Evolutionary conservation across 2,888 invertebrate species (phyloP), one percentile per base, ranked within the genome.

Genomic region (Cremastinae sp.): DNA sequence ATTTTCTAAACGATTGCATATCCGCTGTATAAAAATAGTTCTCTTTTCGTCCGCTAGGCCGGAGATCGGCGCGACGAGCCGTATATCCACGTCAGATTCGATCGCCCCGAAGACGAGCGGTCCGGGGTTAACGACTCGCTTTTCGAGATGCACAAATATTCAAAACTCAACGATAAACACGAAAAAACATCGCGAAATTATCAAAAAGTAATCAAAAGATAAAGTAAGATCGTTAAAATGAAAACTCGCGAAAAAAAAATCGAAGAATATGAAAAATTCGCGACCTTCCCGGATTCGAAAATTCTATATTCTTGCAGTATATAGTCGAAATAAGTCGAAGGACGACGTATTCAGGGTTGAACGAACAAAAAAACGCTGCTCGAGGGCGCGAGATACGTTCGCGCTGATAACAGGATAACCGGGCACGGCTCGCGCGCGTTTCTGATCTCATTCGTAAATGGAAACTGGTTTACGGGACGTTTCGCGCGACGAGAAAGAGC

Each of bases 1-100:
- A 86, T 88, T 88, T 87, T 88, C 87, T 87, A 86, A 87, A 87
- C 85, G 84, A 85, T 84, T 83, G 84, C 85, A 84, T 87, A 66
- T 84, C 85, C 70, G 62, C 20, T 62, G 70, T 53, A 38, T 69
- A 51, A 45, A 62, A 54, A 54, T 70, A 28, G 43, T 70, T 70
- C 61, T 12, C 12, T 53, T 59, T 22, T 22, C 73, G 53, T 41
- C 47, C 61, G 64, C 47, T 54, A 47, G 43, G 53, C 51, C 34
- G 43, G 68, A 53, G 69, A 45, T 62, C 62, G 56, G 34, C 56
- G 36, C 65, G 65, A 10, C 73, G 61, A 68, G 68, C 54, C 68
- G 53, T 74, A n/a, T n/a, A 68, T 74, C 74, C 54, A 36, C 64
- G 72, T 36, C 70, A 73, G 61, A 66, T 72, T 78, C 75, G 78